phyloP scores from a whole-genome alignment of 2,113 vertebrate species.

The Chionis minor region DNA sequence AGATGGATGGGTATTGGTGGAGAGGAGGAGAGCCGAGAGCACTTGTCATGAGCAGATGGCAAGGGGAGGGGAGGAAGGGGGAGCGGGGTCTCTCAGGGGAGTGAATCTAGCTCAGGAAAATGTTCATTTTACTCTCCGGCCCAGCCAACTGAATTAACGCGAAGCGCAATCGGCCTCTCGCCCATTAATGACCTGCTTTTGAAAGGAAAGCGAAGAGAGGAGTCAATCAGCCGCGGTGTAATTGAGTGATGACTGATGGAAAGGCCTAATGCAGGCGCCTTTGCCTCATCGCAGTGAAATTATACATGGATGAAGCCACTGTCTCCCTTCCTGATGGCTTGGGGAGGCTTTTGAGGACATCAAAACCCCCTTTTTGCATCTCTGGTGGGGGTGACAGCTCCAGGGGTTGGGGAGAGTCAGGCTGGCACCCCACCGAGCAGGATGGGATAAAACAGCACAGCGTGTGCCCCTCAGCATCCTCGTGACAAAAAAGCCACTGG shows the following conservation, averaged over 20 bases:
- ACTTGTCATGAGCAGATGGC: background rate
- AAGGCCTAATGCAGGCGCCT: background rate
- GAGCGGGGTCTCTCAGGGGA: background rate
- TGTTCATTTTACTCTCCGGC: background rate
- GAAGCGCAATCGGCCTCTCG: background rate
- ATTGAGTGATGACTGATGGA: background rate
- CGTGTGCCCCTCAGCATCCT: rapidly evolving
- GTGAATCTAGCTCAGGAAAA: background rate
- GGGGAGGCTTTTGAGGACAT: background rate
- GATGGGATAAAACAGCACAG: background rate
- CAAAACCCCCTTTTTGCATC: rapidly evolving
- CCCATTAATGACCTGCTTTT: background rate
- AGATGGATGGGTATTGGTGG: background rate
- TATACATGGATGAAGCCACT: background rate
- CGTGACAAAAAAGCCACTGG: background rate
- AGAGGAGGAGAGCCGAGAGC: background rate
- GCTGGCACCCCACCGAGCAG: background rate
- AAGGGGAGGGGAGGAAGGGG: background rate
- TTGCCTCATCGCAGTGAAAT: rapidly evolving
- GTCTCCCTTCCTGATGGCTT: background rate
- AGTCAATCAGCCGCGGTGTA: background rate
- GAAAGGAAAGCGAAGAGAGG: background rate
- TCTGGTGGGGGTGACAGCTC: background rate
- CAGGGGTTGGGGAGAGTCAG: background rate
- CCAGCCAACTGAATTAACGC: background rate